Conservation (phyloP, 2,113 vertebrate species). For the Gopherus flavomarginatus region DNA sequence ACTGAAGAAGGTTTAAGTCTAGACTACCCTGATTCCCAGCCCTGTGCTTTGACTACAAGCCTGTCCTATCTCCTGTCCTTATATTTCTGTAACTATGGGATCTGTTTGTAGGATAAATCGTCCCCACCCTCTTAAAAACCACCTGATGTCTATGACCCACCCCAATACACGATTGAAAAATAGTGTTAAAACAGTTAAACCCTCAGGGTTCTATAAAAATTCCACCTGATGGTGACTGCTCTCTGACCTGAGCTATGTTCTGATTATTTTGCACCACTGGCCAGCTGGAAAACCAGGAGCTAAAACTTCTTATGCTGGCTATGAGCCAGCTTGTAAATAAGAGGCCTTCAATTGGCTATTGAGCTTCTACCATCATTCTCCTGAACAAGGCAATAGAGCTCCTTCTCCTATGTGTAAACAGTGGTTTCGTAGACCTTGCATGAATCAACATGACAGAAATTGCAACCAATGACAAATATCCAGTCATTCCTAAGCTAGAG, state of each 20-base stretch:
- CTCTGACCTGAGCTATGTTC: not conserved
- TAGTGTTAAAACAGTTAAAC: rapidly evolving
- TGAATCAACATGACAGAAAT: not conserved
- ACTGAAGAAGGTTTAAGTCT: not conserved
- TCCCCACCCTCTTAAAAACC: not conserved
- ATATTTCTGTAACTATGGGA: rapidly evolving
- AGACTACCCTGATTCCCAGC: not conserved
- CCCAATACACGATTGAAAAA: not conserved
- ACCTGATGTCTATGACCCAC: not conserved
- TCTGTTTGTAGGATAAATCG: not conserved
- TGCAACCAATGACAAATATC: rapidly evolving
- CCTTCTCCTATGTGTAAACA: not conserved
- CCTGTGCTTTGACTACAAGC: not conserved
- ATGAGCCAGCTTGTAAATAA: not conserved
- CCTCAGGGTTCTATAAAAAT: not conserved
- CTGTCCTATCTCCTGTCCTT: not conserved
- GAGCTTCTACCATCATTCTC: not conserved
- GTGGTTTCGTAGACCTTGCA: not conserved
- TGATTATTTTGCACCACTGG: not conserved
- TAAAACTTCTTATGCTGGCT: not conserved
- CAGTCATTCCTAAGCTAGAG: not conserved
- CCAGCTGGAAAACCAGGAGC: not conserved
- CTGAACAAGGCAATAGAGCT: not conserved
- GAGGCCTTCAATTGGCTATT: not conserved
- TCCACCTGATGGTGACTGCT: not conserved